phyloP scores from a whole-genome alignment of 92 coral and sea anemone genomes.

The Micromussa lordhowensis region DNA sequence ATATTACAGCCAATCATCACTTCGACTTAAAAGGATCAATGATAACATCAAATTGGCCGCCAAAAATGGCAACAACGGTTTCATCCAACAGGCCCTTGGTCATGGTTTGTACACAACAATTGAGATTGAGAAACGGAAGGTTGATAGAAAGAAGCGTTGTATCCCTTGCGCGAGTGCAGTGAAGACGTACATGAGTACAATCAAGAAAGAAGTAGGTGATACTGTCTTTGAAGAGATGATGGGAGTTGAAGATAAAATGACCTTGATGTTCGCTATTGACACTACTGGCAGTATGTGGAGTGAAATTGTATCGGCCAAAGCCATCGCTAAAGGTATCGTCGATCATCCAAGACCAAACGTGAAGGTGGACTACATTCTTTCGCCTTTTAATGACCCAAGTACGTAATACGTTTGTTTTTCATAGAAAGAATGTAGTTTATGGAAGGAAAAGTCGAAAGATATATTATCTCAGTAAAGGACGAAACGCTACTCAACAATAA shows the following conservation, averaged over 20 bases:
- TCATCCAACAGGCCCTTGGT: conserved; percentile 69
- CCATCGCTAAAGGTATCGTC: conserved; percentile 49
- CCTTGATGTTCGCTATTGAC: conserved; percentile 69
- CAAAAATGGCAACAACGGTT: conserved; percentile 42
- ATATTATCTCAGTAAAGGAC: no score
- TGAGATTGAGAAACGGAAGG: conserved; percentile 35
- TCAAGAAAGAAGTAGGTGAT: conserved; percentile 18
- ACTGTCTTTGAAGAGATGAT: conserved; percentile 30
- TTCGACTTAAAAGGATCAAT: conserved; percentile 32
- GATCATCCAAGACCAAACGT: conserved; percentile 19
- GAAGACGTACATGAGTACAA: conserved; percentile 39
- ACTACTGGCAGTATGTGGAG: conserved; percentile 68
- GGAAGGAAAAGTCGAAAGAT: no score
- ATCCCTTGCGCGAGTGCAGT: conserved; percentile 33
- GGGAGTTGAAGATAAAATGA: conserved; percentile 21
- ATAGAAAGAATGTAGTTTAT: no score
- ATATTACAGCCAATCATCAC: conserved; percentile 24
- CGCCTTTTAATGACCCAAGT: conserved; percentile 77
- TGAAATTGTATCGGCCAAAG: conserved; percentile 60
- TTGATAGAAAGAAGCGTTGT: conserved; percentile 38
- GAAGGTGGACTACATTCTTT: conserved; percentile 53
- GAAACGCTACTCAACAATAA: no score
- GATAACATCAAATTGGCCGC: conserved; percentile 52
- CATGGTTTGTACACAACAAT: conserved; percentile 59
- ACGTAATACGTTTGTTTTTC: background rate